phyloP scores from a whole-genome alignment of 37 sponge, comb jelly and placozoan genomes.

The Lycopodina hypogea region DNA sequence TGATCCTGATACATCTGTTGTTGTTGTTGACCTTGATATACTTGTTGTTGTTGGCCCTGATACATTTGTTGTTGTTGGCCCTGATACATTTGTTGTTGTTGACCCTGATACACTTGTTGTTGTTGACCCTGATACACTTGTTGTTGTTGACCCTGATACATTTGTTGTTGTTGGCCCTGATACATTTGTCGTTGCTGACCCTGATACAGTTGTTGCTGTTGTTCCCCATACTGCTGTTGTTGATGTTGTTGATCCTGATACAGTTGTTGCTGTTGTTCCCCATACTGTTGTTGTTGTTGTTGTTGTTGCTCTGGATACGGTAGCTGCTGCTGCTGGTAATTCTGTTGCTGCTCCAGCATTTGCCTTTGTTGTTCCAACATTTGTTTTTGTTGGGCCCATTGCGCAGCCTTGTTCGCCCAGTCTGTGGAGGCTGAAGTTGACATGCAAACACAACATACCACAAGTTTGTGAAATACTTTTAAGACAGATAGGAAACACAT shows the following conservation, averaged over 20 bases:
- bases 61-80: too few relatives aligned
- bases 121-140: conserved; percentile 66
- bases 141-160: too few relatives aligned
- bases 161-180: conserved; percentile 1
- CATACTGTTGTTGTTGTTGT: conserved; percentile 24
- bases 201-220: conserved; percentile 1
- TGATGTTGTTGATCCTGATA: conserved; percentile 2
- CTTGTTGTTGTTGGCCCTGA: too few relatives aligned
- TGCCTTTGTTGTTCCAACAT: conserved; percentile 38
- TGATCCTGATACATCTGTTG: conserved; percentile 2
- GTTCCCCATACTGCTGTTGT: conserved; percentile 7
- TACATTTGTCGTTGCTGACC: conserved; percentile 1
- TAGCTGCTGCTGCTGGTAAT: conserved; percentile 19
- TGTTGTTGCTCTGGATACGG: not conserved
- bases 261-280: conserved; percentile 3
- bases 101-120: conserved; percentile 3
- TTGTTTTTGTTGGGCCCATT: conserved; percentile 66
- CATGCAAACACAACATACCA: not conserved
- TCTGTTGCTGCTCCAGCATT: conserved; percentile 48
- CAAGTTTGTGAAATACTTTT: not conserved
- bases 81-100: too few relatives aligned
- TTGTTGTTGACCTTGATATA: conserved; percentile 16
- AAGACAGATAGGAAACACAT: not conserved
- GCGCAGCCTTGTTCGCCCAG: conserved; percentile 63
- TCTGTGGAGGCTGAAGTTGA: conserved; percentile 30